phyloP scores from a whole-genome alignment of 2,888 invertebrate genomes.

The Eledona agricola region DNA sequence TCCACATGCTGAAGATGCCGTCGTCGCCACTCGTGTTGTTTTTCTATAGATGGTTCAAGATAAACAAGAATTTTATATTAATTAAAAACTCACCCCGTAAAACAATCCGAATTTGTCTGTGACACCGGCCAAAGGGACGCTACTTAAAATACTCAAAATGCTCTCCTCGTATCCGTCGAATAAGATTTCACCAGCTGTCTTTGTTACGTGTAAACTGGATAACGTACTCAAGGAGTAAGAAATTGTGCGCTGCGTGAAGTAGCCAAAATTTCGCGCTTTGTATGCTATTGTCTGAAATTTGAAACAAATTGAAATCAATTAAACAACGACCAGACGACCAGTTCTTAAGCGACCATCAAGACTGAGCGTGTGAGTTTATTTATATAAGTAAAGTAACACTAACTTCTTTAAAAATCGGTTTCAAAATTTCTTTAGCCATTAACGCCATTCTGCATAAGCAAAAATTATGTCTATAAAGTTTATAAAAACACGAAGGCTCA shows the following conservation, averaged over 20 bases:
- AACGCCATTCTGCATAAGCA: no score
- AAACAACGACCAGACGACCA: constrained; percentile 5
- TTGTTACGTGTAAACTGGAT: constrained; percentile 66
- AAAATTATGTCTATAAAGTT: no score
- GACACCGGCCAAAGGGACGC: constrained; percentile 68
- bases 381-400: no score
- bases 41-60: constrained; percentile 74
- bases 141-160: constrained; percentile 72
- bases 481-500: no score
- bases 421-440: no score
- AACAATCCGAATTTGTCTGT: constrained; percentile 88
- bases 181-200: constrained; percentile 74
- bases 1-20: constrained; percentile 78
- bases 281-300: constrained; percentile 68
- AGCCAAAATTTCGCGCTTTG: constrained; percentile 67
- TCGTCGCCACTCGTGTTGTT: constrained; percentile 77
- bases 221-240: constrained; percentile 61
- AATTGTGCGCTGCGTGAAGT: constrained; percentile 67
- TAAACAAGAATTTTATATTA: no score
- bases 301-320: constrained; percentile 9
- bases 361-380: no score
- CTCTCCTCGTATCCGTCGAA: constrained; percentile 84
- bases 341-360: no score
- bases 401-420: no score
- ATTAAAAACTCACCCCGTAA: constrained; percentile 71